Evolutionary conservation across 2,888 invertebrate species (phyloP).

Genomic region (Panopea generosa): DNA sequence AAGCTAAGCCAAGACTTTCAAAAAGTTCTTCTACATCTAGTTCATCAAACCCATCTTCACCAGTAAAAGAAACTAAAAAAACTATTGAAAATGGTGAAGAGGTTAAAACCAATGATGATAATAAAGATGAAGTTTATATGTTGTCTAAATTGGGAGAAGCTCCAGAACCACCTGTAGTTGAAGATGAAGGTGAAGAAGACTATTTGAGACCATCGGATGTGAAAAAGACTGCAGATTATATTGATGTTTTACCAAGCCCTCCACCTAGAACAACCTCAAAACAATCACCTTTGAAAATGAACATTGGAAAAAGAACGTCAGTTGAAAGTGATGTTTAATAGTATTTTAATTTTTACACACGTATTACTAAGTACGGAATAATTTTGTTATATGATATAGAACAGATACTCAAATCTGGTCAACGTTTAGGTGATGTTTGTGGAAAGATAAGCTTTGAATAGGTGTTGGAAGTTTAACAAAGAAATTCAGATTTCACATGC

Average conservation of each 20-base stretch:
- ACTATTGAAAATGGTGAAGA: conserved; percentile 10
- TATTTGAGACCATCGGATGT: conserved; percentile 46
- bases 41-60: background rate
- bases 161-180: conserved; percentile 38
- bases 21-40: background rate
- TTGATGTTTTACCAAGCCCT: conserved; percentile 52
- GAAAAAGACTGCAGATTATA: conserved; percentile 42
- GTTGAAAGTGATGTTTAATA: background rate
- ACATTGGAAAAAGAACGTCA: background rate
- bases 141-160: conserved; percentile 59
- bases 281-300: background rate
- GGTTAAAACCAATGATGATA: background rate
- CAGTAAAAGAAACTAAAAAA: background rate
- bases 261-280: conserved; percentile 53
- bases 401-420: too few relatives aligned
- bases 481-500: too few relatives aligned
- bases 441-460: too few relatives aligned
- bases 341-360: too few relatives aligned
- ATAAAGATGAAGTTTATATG: conserved; percentile 52
- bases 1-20: conserved; percentile 22
- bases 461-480: too few relatives aligned
- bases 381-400: too few relatives aligned
- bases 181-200: conserved; percentile 32
- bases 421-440: too few relatives aligned
- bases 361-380: too few relatives aligned